These are phyloP conservation scores for Melinopterus prodromus DNA, from an alignment of 2,888 invertebrate species.

Conservation along the genomic window DNA sequence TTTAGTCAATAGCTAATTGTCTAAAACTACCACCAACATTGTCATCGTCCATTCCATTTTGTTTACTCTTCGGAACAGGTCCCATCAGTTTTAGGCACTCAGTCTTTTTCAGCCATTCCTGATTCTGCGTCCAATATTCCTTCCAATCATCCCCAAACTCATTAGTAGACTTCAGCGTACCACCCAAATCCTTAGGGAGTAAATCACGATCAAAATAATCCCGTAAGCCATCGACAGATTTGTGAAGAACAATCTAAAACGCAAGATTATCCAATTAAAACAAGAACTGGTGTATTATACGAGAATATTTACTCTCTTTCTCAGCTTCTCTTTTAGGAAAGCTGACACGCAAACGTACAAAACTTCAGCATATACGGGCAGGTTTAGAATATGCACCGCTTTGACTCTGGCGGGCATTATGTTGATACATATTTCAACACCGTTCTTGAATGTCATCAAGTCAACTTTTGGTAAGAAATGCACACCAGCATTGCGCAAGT, in stretches of 20 bases:
- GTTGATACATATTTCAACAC: not conserved
- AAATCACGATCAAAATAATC: not conserved
- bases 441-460: not conserved
- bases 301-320: not conserved
- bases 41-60: not conserved
- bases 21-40: slow-evolving; percentile 18
- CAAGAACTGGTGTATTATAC: not conserved
- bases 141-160: not conserved
- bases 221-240: not conserved
- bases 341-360: not conserved
- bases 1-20: slow-evolving; percentile 12
- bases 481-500: not conserved
- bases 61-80: slow-evolving; percentile 8
- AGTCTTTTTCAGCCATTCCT: not conserved
- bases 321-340: not conserved
- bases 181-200: slow-evolving; percentile 18
- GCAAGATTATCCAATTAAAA: not conserved
- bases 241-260: not conserved
- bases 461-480: not conserved
- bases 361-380: not conserved
- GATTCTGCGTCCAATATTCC: slow-evolving; percentile 10
- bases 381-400: not conserved
- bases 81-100: slow-evolving; percentile 5
- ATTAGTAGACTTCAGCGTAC: not conserved
- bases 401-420: not conserved